Conservation (phyloP, 2,113 vertebrate genomes). For the Lota lota region DNA sequence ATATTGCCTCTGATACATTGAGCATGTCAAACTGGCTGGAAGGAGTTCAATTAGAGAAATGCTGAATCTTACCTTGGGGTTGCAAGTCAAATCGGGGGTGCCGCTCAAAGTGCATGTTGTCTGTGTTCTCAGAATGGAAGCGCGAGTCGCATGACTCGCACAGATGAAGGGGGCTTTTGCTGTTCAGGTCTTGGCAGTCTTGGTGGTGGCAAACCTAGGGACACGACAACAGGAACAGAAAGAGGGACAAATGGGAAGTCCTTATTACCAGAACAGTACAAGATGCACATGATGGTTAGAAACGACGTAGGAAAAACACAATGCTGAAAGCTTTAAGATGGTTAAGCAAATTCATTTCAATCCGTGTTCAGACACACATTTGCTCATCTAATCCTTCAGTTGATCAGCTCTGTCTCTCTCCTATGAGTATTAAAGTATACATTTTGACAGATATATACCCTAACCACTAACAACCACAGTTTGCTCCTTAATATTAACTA, state of each 20-base stretch:
- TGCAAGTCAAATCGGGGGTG: constrained; percentile 87
- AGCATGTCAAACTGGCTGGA: too few relatives aligned
- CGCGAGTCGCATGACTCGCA: constrained; percentile 86
- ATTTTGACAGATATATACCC: too few relatives aligned
- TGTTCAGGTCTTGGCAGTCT: constrained; percentile 84
- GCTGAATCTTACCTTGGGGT: constrained; percentile 75
- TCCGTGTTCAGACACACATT: too few relatives aligned
- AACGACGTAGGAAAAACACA: neutral
- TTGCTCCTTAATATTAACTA: too few relatives aligned
- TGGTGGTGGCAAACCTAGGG: constrained; percentile 88
- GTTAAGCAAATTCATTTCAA: too few relatives aligned
- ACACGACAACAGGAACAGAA: constrained; percentile 52
- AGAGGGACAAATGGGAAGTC: constrained; percentile 20
- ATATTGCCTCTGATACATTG: too few relatives aligned
- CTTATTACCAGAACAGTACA: constrained; percentile 21
- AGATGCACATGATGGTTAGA: neutral
- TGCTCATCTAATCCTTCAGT: too few relatives aligned
- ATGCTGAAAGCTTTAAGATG: neutral
- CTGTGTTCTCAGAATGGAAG: constrained; percentile 74
- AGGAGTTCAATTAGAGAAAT: constrained; percentile 5
- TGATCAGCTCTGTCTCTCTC: too few relatives aligned
- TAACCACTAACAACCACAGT: too few relatives aligned
- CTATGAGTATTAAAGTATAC: too few relatives aligned
- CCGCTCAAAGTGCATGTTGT: constrained; percentile 84
- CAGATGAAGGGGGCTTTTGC: constrained; percentile 79